Percentiles rank a stretch among this genome's conserved stretches.
phyloP scores from a whole-genome alignment of 2,888 invertebrate genomes.

The Brachynemurus nebulosus region DNA sequence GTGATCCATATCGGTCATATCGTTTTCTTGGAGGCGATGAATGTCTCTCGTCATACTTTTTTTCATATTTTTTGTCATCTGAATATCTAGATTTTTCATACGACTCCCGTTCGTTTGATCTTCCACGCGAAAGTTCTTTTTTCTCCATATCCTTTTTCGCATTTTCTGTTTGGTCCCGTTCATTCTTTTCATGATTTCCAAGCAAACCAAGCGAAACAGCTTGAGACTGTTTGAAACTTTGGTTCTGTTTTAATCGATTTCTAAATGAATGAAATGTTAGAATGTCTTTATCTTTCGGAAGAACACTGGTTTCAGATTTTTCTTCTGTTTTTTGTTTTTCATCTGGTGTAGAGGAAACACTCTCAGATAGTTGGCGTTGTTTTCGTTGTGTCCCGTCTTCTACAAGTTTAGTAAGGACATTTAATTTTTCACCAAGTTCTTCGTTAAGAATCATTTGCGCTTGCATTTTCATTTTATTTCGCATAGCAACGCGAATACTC shows the following conservation, averaged over 20 bases:
- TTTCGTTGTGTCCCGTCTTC: constrained; percentile 34
- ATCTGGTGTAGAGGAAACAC: background rate
- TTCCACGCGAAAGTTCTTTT: background rate
- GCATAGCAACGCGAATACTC: constrained; percentile 51
- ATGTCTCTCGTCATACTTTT: background rate
- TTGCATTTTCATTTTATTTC: constrained; percentile 39
- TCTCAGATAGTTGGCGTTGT: constrained; percentile 17
- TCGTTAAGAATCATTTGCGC: constrained; percentile 34
- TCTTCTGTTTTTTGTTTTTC: background rate
- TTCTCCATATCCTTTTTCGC: background rate
- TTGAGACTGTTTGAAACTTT: background rate
- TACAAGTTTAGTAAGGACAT: constrained; percentile 31
- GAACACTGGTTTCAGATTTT: background rate
- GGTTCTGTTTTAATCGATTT: background rate
- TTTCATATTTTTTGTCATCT: background rate
- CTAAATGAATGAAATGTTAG: background rate
- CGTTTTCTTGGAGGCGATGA: background rate
- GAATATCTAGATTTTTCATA: background rate
- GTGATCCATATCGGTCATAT: constrained; percentile 24
- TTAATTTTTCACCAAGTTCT: constrained; percentile 31
- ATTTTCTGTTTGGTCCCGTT: no score
- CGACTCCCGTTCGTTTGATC: background rate
- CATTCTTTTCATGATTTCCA: background rate
- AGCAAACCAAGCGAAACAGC: background rate
- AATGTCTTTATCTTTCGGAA: background rate